phyloP scores from a whole-genome alignment of 2,113 vertebrate species.

The Tachycineta bicolor region DNA sequence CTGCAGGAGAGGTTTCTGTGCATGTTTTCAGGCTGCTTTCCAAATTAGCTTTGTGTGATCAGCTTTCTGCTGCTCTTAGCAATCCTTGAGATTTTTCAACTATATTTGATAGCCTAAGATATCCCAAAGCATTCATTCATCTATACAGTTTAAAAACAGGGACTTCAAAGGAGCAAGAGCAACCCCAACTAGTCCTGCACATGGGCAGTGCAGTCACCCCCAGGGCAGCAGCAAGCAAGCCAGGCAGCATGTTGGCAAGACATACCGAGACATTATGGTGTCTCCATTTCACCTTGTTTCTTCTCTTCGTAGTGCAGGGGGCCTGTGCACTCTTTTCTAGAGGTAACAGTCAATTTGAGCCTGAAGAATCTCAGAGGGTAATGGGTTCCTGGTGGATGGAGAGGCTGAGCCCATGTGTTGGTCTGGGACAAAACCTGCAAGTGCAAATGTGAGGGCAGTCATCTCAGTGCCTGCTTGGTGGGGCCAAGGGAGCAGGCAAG shows the following conservation, averaged over 20 bases:
- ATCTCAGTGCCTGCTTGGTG: not conserved
- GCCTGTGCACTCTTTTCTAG: not conserved
- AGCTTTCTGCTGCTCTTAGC: not conserved
- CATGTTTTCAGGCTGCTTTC: not conserved
- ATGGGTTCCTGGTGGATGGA: not conserved
- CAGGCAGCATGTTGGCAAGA: not conserved
- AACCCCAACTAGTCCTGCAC: not conserved
- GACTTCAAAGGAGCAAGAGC: not conserved
- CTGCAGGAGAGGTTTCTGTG: not conserved
- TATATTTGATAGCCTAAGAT: not conserved
- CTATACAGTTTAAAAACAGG: not conserved
- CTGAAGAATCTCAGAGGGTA: not conserved
- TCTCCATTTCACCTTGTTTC: not conserved
- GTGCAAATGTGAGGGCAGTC: not conserved
- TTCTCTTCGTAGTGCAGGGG: not conserved
- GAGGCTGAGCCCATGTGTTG: not conserved
- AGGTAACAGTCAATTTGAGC: not conserved
- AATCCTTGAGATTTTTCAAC: not conserved
- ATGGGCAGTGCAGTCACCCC: not conserved
- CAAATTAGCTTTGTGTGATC: not conserved
- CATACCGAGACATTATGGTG: rapidly evolving
- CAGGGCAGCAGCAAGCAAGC: not conserved
- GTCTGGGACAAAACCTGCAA: not conserved
- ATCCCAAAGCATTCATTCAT: not conserved
- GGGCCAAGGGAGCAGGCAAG: not conserved